A percentile compares a stretch with the other conserved stretches of the same genome.
Conservation (phyloP, 2,888 invertebrate species). For the Odontomyia ornata region DNA sequence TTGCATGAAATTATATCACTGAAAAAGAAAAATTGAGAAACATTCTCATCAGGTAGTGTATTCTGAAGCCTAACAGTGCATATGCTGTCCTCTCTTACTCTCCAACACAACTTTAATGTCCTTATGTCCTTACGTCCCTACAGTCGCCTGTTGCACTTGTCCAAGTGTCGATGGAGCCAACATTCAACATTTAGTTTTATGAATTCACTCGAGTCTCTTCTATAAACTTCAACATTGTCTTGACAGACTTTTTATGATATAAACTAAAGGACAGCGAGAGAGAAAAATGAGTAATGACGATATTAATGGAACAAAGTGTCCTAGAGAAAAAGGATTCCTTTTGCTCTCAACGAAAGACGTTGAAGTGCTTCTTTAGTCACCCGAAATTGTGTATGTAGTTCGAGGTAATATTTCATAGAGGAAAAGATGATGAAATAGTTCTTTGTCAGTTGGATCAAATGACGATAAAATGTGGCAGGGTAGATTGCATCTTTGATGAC, state of each 20-base stretch:
- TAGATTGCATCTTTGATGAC: not conserved
- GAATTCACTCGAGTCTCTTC: constrained; percentile 23
- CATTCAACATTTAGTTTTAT: constrained; percentile 21
- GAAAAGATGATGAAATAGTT: not conserved
- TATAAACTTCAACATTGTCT: not conserved
- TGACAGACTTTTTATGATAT: constrained; percentile 12
- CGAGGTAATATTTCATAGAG: not conserved
- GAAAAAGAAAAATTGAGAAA: not conserved
- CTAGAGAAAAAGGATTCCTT: not conserved
- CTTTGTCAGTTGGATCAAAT: not conserved
- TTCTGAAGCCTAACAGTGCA: too few relatives aligned
- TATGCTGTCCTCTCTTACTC: too few relatives aligned
- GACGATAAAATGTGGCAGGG: not conserved
- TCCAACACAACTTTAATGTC: too few relatives aligned
- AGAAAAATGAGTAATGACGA: constrained; percentile 34
- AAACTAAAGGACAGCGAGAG: not conserved
- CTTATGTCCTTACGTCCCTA: constrained; percentile 14
- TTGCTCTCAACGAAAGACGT: not conserved
- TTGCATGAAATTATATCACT: too few relatives aligned
- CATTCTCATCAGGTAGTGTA: not conserved
- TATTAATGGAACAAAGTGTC: constrained; percentile 13
- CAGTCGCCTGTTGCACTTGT: constrained; percentile 23
- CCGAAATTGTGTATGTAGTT: not conserved
- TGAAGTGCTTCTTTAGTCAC: not conserved
- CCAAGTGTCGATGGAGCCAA: not conserved